These are phyloP conservation scores for Schizaphis graminum DNA, from an alignment of 2,888 invertebrate species.

Conservation along the genomic window DNA sequence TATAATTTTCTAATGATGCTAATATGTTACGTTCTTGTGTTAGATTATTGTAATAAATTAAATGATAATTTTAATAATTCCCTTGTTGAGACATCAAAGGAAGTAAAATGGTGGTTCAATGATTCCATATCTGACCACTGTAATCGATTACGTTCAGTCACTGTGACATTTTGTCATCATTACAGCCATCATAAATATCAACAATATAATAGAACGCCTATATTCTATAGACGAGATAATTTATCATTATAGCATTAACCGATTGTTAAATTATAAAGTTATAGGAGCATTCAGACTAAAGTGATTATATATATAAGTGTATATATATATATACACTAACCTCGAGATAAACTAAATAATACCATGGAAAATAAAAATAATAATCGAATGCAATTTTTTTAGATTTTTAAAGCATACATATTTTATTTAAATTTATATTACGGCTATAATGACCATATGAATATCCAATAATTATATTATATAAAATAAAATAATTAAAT, in stretches of 20 bases:
- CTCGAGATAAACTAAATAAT: not conserved
- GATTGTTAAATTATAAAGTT: constrained; percentile 40
- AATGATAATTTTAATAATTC: not conserved
- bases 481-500: not conserved
- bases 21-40: not conserved
- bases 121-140: not conserved
- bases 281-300: not conserved
- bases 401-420: not conserved
- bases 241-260: constrained; percentile 26
- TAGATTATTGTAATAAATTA: not conserved
- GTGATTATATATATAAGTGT: not conserved
- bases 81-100: constrained; percentile 22
- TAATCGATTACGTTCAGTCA: constrained; percentile 40
- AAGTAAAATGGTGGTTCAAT: not conserved
- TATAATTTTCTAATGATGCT: not conserved
- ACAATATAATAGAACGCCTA: not conserved
- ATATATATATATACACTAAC: not conserved
- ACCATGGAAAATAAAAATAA: not conserved
- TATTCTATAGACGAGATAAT: not conserved
- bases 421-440: not conserved
- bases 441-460: not conserved
- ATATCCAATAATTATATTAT: not conserved
- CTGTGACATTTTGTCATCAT: constrained; percentile 29
- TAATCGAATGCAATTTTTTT: not conserved
- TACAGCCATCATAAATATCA: constrained; percentile 35